A percentile compares a stretch with the other conserved stretches of the same genome.
Conservation (phyloP, 2,888 invertebrate species). For the Apeira syringaria region DNA sequence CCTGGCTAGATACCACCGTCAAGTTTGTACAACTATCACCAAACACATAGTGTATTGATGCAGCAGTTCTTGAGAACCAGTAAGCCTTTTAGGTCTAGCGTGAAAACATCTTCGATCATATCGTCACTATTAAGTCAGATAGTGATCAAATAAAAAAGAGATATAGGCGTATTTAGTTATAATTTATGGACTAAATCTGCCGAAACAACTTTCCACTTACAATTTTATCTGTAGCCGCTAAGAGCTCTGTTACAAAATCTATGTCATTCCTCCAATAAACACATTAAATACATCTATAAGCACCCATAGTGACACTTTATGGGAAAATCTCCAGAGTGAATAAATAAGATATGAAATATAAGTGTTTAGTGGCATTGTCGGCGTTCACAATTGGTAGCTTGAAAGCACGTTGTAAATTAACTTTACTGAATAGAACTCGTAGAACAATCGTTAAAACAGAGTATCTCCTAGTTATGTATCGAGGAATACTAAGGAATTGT, state of each 20-base stretch:
- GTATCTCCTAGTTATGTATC: not conserved
- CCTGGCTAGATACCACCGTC: no score
- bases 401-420: not conserved
- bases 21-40: no score
- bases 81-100: no score
- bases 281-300: not conserved
- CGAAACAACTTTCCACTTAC: no score
- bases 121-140: no score
- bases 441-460: not conserved
- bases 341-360: not conserved
- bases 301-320: not conserved
- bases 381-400: not conserved
- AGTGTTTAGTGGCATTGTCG: constrained; percentile 1
- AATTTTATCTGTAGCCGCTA: no score
- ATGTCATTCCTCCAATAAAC: not conserved
- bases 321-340: not conserved
- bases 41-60: no score
- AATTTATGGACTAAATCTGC: no score
- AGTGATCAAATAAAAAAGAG: no score
- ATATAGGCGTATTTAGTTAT: no score
- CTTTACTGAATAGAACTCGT: not conserved
- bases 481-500: not conserved
- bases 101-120: no score
- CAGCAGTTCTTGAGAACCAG: no score
- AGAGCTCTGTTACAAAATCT: not conserved